These are phyloP conservation scores for Caiman crocodilus DNA, from an alignment of 2,797 vertebrate species.

Conservation along the genomic window DNA sequence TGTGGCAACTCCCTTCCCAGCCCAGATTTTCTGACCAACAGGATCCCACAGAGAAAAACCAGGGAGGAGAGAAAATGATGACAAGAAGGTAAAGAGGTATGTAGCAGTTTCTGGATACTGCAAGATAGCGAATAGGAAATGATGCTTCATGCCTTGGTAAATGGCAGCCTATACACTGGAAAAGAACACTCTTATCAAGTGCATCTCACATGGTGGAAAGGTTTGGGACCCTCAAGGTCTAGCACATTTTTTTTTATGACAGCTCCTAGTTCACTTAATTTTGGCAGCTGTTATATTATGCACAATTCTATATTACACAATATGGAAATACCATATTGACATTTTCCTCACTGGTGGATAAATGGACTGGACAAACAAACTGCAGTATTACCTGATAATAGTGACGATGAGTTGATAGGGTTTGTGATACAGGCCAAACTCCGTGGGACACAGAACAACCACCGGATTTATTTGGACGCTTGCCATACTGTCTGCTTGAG, in stretches of 20 bases:
- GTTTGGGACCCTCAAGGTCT: background rate
- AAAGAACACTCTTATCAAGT: background rate
- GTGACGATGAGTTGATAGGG: accelerated
- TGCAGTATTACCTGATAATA: background rate
- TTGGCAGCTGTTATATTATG: background rate
- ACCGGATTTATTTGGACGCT: too few relatives aligned
- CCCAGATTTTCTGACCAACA: background rate
- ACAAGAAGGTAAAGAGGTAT: background rate
- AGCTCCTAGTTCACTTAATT: background rate
- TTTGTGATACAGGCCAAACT: background rate
- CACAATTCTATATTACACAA: too few relatives aligned
- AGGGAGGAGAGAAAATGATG: background rate
- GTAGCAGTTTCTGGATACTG: background rate
- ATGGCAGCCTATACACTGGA: background rate
- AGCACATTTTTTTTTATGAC: background rate
- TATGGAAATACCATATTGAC: background rate
- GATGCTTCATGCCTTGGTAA: background rate
- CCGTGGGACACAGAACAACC: background rate
- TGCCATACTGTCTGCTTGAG: too few relatives aligned
- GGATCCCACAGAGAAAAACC: too few relatives aligned
- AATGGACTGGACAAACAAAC: background rate
- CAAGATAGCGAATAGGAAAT: background rate
- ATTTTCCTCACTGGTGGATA: background rate
- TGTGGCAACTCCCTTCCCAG: background rate
- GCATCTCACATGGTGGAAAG: background rate